These are phyloP conservation scores for Dufourea novaeangliae DNA, from an alignment of 1,140 invertebrate species.

Conservation along the genomic window DNA sequence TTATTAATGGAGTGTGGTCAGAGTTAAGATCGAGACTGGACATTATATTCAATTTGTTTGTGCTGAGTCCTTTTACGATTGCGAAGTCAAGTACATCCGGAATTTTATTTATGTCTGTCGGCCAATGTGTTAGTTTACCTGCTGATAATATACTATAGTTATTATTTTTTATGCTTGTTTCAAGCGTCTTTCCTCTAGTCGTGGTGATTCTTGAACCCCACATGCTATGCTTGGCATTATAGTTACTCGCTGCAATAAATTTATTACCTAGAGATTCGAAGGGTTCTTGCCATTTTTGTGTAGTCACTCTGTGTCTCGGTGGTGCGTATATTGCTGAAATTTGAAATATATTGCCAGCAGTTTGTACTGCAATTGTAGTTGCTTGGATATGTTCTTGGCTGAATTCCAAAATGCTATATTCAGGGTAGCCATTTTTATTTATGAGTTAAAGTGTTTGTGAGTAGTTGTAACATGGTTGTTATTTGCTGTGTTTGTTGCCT, in stretches of 20 bases:
- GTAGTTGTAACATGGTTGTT: neutral
- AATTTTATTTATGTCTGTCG: neutral
- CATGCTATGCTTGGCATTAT: neutral
- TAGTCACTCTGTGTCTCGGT: neutral
- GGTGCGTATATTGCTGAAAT: constrained; percentile 12
- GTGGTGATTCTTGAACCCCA: neutral
- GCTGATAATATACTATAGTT: neutral
- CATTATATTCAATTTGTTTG: neutral
- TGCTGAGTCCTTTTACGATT: neutral
- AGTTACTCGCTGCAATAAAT: neutral
- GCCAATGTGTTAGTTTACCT: neutral
- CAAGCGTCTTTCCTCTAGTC: neutral
- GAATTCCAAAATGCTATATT: neutral
- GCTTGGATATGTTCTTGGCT: neutral
- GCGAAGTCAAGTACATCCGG: neutral
- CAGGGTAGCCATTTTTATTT: constrained; percentile 12
- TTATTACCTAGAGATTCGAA: neutral
- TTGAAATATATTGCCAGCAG: neutral
- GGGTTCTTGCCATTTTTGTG: neutral
- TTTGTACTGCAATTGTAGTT: constrained; percentile 25
- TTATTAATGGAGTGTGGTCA: neutral
- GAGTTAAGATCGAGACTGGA: neutral
- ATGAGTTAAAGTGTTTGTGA: neutral
- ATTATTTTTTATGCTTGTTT: neutral
- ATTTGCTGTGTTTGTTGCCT: neutral